Conservation (phyloP, 1,140 invertebrate species). For the Homalodisca vitripennis region DNA sequence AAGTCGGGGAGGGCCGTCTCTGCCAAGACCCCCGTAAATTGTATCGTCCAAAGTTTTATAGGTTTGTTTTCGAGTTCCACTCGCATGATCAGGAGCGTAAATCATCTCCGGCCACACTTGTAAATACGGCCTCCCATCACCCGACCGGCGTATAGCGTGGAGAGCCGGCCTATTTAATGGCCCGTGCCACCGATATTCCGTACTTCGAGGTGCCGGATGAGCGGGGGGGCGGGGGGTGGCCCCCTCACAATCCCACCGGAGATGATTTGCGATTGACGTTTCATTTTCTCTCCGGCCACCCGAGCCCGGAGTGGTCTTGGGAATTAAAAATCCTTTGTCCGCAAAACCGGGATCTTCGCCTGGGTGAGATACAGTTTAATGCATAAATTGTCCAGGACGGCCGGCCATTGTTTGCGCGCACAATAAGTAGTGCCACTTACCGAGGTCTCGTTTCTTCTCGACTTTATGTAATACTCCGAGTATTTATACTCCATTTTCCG, state of each 20-base stretch:
- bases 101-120: constrained; percentile 25
- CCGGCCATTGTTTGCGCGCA: not conserved
- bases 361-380: constrained; percentile 10
- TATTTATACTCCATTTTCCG: no score
- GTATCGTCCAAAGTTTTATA: constrained; percentile 29
- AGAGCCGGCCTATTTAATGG: not conserved
- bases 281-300: constrained; percentile 15
- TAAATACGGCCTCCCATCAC: not conserved
- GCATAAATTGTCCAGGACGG: not conserved
- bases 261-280: constrained; percentile 26
- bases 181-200: constrained; percentile 3
- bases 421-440: no score
- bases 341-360: not conserved
- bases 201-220: not conserved
- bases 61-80: constrained; percentile 31
- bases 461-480: no score
- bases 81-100: constrained; percentile 12
- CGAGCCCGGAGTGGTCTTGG: not conserved
- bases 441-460: no score
- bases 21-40: constrained; percentile 27
- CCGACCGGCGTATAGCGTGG: not conserved
- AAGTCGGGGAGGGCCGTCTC: constrained; percentile 7
- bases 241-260: not conserved
- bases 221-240: no score
- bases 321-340: constrained; percentile 6